Evolutionary conservation across 2,888 invertebrate species (phyloP), one percentile per base, ranked within the genome.

Genomic region (Pilophorus perplexus): DNA sequence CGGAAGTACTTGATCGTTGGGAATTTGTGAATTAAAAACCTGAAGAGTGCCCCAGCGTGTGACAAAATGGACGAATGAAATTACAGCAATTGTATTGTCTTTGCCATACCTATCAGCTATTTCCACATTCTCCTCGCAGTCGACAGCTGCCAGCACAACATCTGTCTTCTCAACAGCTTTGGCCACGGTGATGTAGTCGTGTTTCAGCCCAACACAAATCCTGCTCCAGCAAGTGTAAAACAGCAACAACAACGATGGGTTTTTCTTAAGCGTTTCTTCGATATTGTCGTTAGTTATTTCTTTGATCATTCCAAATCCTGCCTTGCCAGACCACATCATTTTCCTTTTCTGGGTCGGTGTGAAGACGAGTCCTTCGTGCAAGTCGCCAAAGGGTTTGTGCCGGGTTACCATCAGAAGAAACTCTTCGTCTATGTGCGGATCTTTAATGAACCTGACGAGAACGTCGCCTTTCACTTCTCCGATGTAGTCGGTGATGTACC

Each of bases 161-260:
- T 66, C 46, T 28, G 42, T 14, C 18, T 66, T 66, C 18, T 66
- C 66, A 2, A 66, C 37, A 6, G 46, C 52, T 33, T 59, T 55
- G 46, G 66, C 66, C 6, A 57, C 46, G 10, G 38, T 25, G 18
- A 55, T 46, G 22, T 66, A 66, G 33, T 57, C 57, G 48, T 20
- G 27, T 23, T 22, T 59, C 57, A 66, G 25, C 14, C 48, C 57
- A 4, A 66, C 33, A 22, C 57, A 66, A 3, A 44, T n/a, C 33
- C 46, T 66, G 18, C 37, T 66, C 50, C 66, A 66, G 18, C 66
- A 66, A n/a, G 66, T 33, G 46, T 66, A 66, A 16, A 66, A 66
- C 10, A 66, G 37, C 25, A 66, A n/a, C 8, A 66, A 22, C 16
- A 66, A 48, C 5, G 57, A 66, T 1, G 10, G 12, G 25, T 66